Evolutionary conservation across 2,113 vertebrate genomes (phyloP).

Genomic region (Zosterops japonicus): DNA sequence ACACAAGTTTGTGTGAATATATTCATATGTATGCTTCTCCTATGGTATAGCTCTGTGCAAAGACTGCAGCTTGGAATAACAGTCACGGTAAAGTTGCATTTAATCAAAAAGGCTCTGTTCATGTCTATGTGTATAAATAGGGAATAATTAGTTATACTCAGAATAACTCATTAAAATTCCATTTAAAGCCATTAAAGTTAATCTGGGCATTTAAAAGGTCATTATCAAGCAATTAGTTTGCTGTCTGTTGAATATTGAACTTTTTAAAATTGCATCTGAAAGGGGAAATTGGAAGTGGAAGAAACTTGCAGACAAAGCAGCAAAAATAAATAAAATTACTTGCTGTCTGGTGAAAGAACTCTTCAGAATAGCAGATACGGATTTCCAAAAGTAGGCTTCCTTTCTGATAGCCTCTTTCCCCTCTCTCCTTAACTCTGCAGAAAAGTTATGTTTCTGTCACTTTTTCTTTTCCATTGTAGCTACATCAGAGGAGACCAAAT

Average conservation of each 20-base stretch:
- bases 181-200: constrained; percentile 21
- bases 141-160: neutral
- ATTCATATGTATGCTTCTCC: neutral
- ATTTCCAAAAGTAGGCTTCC: neutral
- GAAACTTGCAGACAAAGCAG: neutral
- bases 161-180: constrained; percentile 11
- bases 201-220: constrained; percentile 1
- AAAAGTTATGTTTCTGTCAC: neutral
- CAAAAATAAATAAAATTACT: neutral
- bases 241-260: neutral
- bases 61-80: neutral
- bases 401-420: neutral
- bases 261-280: neutral
- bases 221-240: constrained; percentile 1
- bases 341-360: neutral
- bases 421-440: neutral
- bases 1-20: neutral
- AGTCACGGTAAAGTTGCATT: neutral
- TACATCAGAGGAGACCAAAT: neutral
- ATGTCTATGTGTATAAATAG: neutral
- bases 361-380: neutral
- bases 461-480: neutral
- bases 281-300: neutral
- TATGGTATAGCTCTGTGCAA: neutral
- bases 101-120: neutral